Evolutionary conservation across 2,113 vertebrate genomes (phyloP), one percentile per base, ranked within the genome.

Genomic region (Regulus satrapa): DNA sequence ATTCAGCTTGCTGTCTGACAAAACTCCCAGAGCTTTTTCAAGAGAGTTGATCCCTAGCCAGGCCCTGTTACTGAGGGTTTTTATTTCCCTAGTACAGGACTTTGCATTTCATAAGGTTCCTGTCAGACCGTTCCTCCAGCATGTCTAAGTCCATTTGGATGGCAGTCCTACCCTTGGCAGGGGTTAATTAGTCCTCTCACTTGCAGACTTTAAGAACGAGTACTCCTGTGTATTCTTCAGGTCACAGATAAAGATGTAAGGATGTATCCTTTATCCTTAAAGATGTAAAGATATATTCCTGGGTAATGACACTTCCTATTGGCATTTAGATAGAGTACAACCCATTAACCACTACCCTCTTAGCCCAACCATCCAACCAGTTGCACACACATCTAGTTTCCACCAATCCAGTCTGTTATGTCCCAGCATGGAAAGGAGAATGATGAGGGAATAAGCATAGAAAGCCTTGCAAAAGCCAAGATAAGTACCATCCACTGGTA

Each of bases 161-260:
- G 29, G 23, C 48, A 85, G 32, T 36, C 13, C 36, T 74, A 36
- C 29, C 34, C 45, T 59, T 82, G 32, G 17, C 34, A 36, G 9
- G 25, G 40, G 26, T 29, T 31, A 49, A 1, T 58, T 68, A 59
- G 21, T 67, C 12, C 25, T 76, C 29, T 92, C 45, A 43, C 23
- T 48, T 36, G 14, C 18, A 64, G 40, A 52, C 16, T 32, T 72
- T 13, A 75, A n/a, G 61, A 75, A 59, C 0, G 0, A 31, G 21
- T 26, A 40, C 5, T 75, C 32, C 14, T 48, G 51, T 64, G 29
- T 54, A 29, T 56, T 15, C 11, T 46, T 23, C n/a, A 56, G 38
- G 12, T 55, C 34, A 36, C 18, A 31, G 40, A 41, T 40, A 48
- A 68, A 68, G 8, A 41, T 20, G 18, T 18, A 64, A 92, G 29